These are phyloP conservation scores for Diaprepes abbreviatus DNA, from an alignment of 2,888 invertebrate genomes.

Conservation along the genomic window DNA sequence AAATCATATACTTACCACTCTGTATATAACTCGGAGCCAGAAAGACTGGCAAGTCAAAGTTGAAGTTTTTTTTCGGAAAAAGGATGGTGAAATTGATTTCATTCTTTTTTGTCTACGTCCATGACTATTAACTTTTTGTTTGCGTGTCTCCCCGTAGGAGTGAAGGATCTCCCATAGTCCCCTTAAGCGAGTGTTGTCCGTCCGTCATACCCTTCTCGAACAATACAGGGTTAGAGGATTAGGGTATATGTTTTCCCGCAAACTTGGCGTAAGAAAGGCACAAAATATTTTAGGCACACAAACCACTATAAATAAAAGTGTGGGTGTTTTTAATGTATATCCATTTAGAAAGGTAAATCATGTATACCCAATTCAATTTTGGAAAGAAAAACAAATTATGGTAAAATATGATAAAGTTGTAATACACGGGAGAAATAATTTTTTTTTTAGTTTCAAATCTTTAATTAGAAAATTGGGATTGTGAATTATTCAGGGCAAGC, in stretches of 20 bases:
- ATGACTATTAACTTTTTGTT: constrained; percentile 23
- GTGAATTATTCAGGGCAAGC: too few species aligned
- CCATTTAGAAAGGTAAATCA: background rate
- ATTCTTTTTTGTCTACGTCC: background rate
- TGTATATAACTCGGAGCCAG: too few species aligned
- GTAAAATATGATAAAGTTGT: too few species aligned
- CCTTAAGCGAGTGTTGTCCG: constrained; percentile 25
- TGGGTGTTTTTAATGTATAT: background rate
- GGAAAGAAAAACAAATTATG: too few species aligned
- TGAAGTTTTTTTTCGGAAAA: too few species aligned
- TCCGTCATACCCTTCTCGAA: constrained; percentile 21
- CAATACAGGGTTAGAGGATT: constrained; percentile 11
- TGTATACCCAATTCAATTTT: too few species aligned
- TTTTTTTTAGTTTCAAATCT: too few species aligned
- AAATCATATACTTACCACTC: too few species aligned
- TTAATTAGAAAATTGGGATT: too few species aligned
- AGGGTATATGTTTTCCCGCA: constrained; percentile 6
- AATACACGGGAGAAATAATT: too few species aligned
- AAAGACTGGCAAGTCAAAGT: too few species aligned
- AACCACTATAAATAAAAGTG: background rate
- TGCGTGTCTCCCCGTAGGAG: constrained; percentile 28
- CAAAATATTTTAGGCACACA: background rate
- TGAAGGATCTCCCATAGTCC: constrained; percentile 6
- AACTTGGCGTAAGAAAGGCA: background rate
- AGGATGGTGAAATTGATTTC: too few species aligned